Conservation (phyloP, 2,888 invertebrate species). For the Tenthredo livida region DNA sequence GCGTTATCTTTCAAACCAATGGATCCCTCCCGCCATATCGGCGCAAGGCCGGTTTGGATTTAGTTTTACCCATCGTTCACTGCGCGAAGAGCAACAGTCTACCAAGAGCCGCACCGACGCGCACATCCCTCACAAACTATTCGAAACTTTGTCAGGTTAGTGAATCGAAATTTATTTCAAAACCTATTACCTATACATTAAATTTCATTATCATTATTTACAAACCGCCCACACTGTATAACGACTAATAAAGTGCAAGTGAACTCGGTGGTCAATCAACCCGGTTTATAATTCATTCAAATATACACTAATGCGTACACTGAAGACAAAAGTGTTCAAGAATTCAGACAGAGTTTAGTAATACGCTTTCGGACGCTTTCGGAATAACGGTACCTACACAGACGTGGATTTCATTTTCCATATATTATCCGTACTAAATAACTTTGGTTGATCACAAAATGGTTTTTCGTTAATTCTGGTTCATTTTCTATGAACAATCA, state of each 20-base stretch:
- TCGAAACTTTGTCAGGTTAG: slow-evolving; percentile 37
- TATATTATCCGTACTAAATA: neutral
- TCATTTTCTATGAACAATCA: neutral
- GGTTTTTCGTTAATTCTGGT: neutral
- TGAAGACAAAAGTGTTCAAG: neutral
- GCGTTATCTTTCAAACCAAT: neutral
- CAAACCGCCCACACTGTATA: neutral
- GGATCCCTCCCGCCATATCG: neutral
- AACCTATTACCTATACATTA: neutral
- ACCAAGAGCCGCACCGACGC: slow-evolving; percentile 1
- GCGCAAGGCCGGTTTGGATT: neutral
- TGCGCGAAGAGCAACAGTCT: slow-evolving; percentile 19
- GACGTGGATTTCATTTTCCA: neutral
- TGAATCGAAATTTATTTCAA: neutral
- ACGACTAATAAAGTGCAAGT: neutral
- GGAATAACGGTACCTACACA: neutral
- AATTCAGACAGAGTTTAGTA: neutral
- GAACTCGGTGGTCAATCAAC: neutral
- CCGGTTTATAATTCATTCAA: neutral
- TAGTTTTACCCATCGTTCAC: slow-evolving; percentile 10
- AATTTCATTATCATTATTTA: neutral
- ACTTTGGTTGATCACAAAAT: neutral
- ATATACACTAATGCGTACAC: neutral
- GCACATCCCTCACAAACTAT: slow-evolving; percentile 43
- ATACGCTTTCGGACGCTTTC: neutral